Evolutionary conservation across 1,140 invertebrate genomes (phyloP), one percentile per base, ranked within the genome.

Genomic region (Eriocheir sinensis): DNA sequence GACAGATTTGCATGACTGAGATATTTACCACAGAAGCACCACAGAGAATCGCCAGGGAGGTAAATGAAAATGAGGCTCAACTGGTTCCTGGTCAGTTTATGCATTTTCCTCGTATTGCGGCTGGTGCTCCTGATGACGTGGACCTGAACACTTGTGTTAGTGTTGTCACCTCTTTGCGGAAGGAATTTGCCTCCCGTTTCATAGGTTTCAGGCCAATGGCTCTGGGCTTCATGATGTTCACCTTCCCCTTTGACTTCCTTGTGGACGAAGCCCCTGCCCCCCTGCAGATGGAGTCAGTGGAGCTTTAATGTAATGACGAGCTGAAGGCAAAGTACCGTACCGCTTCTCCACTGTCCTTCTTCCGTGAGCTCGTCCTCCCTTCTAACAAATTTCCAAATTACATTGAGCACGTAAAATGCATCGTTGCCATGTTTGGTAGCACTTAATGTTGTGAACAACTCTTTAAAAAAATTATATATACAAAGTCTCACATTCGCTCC

Each of bases 181-280:
- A 34, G 44, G 48, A 91, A 34, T 91, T 91, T 91, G 44, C 89
- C 89, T 91, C 48, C 48, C 44, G 32, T 91, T 91, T 91, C 53
- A 15, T 2, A 60, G 53, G 30, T 3, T 15, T 3, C 48, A 3
- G 60, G 34, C n/a, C 32, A 21, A n/a, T 60, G 44, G 89, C 4
- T 0, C 21, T 17, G 36, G 36, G 17, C 3, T 6, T 40, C 40
- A 41, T 30, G 27, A 6, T 53, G n/a, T 32, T 17, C 12, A 27
- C 8, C 30, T 3, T 30, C 30, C 38, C 40, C 41, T 53, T 32
- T 41, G 88, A 89, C 32, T 36, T 40, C 32, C 32, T 15, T 0
- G 81, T 89, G 88, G 12, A 44, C 8, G n/a, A 89, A 8, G 8
- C 41, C 36, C 15, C 27, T 8, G 38, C 6, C 34, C 36, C 3